Conservation (phyloP, 1,140 invertebrate species). For the Frieseomelitta varia region DNA sequence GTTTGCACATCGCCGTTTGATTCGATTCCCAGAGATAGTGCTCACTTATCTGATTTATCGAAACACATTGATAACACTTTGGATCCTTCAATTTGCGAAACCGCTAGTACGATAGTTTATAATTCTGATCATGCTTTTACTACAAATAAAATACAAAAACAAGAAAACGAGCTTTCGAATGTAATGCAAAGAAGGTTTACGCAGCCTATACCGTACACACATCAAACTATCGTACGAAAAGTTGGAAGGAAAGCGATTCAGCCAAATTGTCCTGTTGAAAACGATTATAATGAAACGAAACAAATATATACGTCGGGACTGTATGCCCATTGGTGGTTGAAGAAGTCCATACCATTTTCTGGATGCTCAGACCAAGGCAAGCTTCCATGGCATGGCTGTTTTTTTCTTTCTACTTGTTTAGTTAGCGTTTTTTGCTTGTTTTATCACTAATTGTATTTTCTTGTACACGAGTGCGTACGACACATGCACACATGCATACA, state of each 20-base stretch:
- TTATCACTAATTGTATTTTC: constrained; percentile 74
- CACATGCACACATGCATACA: neutral
- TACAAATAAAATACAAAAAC: neutral
- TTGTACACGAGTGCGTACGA: neutral
- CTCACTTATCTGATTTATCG: constrained; percentile 47
- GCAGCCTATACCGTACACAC: constrained; percentile 65
- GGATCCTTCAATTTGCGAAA: neutral
- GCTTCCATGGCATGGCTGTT: constrained; percentile 82
- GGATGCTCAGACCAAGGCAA: constrained; percentile 80
- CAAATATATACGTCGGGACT: constrained; percentile 89
- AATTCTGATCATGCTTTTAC: too few species aligned
- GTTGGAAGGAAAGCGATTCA: constrained; percentile 51
- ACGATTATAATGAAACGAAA: constrained; percentile 49
- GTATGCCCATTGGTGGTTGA: constrained; percentile 96
- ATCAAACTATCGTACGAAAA: constrained; percentile 59
- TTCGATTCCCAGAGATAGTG: constrained; percentile 84
- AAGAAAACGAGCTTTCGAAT: constrained; percentile 2
- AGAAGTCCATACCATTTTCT: constrained; percentile 89
- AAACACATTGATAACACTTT: constrained; percentile 48
- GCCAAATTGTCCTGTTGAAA: constrained; percentile 44
- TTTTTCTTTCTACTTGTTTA: constrained; percentile 61
- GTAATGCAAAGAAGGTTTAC: constrained; percentile 62
- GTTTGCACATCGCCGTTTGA: constrained; percentile 88
- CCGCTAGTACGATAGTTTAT: neutral
- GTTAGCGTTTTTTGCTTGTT: constrained; percentile 61